Evolutionary conservation across 1,140 invertebrate genomes (phyloP), one percentile per base, ranked within the genome.

Genomic region (Trichonephila inaurata): DNA sequence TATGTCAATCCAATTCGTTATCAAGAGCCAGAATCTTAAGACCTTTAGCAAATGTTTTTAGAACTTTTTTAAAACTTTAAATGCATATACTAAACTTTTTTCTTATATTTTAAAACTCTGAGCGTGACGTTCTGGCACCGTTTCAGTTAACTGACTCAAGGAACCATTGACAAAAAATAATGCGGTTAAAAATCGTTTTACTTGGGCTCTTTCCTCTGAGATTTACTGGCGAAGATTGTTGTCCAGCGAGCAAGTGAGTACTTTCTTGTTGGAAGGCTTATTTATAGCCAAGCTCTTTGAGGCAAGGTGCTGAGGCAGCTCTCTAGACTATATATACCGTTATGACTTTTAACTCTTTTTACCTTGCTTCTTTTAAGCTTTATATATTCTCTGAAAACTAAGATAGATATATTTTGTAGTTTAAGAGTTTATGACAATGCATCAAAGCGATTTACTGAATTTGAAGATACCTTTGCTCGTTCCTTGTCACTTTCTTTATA

Each of bases 241-340:
- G 87, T 69, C 87, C 87, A 89, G 87, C 87, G 19, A 89, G 64
- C 64, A n/a, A 89, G 62, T 62, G 58, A 87, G 85, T 62, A 62
- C 62, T 69, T 69, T 89, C 87, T 89, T 69, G 87, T 89, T 89
- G 64, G 62, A 24, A 89, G 72, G 64, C 87, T 89, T 89, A 89
- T 89, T 89, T 89, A 89, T 89, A 72, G 87, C 87, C 12, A 40
- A 7, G n/a, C 64, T 72, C 64, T 72, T 40, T 21, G 64, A 69
- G 40, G 21, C 8, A 69, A 89, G 62, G 62, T 89, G 87, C 87
- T 89, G 87, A 89, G 19, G 12, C 60, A 89, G 87, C 87, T 66
- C 28, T 62, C 87, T 69, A 6, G 69, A 2, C 64, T 89, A 89
- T 89, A 89, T 89, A 89, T 89, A 89, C 87, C 87, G 40, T 72